Base-by-base conservation (phyloP, 2,888 invertebrate genomes). In the Mactromeris polynyma region DNA sequence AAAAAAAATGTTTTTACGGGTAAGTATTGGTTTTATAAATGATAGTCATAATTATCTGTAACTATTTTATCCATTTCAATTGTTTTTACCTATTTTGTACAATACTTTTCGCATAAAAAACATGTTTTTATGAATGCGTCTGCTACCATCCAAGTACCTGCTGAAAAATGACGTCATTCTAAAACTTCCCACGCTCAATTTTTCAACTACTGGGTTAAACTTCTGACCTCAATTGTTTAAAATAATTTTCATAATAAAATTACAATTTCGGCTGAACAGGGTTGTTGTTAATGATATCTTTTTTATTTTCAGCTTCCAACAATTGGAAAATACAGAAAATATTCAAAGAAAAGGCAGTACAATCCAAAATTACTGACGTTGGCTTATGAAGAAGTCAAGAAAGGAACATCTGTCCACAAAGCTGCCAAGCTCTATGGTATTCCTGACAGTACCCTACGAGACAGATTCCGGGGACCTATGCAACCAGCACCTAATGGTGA, bases 361-460 rank as follows among this genome's bases (percentile, higher is more conserved):
- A 86, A 89, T 64, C 79, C 81, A n/a, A 64, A 46, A 38, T 58
- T 54, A 26, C 42, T 89, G 6, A 73, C 80, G 33, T 21, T 73
- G 19, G 91, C 89, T 9, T 89, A 87, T 80, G n/a, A 73, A 26
- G 88, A 82, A 26, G 86, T 89, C 0, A 81, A 42, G n/a, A 73
- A 85, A 26, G 83, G 85, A 4, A 73, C 84, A 85, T 73, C 88
- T 33, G 85, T 88, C 17, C 85, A 84, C 40, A 86, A 83, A 33
- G 88, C 85, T 42, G 83, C 91, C 31, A 79, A 40, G 79, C 77
- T 87, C 36, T 89, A 54, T 86, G 84, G 86, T 14, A 78, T 90
- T 6, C 92, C 88, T 51, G 90, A 92, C 54, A 89, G 90, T 51
- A 92, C 89, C 26, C 69, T 89, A 21, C 80, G 89, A 33, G 89